Conservation (phyloP, 1,140 invertebrate species). For the Cyrtorhinus lividipennis region DNA sequence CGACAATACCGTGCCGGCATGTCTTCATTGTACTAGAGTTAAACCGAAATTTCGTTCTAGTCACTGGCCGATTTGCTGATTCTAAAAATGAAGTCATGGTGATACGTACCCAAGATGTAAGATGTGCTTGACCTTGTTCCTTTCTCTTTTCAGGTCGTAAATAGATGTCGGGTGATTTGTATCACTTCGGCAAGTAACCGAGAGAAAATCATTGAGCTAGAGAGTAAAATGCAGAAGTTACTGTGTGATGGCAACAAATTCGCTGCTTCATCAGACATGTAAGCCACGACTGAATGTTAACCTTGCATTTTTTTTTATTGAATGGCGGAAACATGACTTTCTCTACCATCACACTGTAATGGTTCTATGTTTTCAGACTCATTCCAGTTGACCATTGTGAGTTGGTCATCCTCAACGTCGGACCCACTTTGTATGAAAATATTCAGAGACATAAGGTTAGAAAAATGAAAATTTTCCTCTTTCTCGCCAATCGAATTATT, state of each 20-base stretch:
- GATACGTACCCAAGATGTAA: not conserved
- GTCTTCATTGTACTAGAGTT: not conserved
- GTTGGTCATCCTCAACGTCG: conserved; percentile 74
- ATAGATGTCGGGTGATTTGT: conserved; percentile 71
- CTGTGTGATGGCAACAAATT: conserved; percentile 65
- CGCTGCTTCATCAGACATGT: conserved; percentile 42
- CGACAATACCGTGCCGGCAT: conserved; percentile 37
- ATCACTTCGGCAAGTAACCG: conserved; percentile 75
- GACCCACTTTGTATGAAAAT: conserved; percentile 53
- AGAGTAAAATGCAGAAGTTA: conserved; percentile 70
- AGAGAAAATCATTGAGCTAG: conserved; percentile 62
- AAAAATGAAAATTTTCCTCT: not conserved
- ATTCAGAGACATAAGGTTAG: conserved; percentile 32
- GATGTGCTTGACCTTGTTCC: not conserved
- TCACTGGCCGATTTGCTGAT: too few species aligned
- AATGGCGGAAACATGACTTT: too few species aligned
- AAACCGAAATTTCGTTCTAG: not conserved
- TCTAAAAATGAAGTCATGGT: too few species aligned
- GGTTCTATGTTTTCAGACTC: conserved; percentile 49
- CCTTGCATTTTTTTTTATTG: too few species aligned
- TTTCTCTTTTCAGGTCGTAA: conserved; percentile 32
- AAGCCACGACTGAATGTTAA: conserved; percentile 24
- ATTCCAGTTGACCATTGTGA: conserved; percentile 72
- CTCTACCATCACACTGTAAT: too few species aligned
- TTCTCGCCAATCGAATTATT: not conserved